A percentile compares a stretch with the other conserved stretches of the same genome.
These are phyloP conservation scores for Cryptocheilus praepositus DNA, from an alignment of 2,888 invertebrate species.

Conservation along the genomic window DNA sequence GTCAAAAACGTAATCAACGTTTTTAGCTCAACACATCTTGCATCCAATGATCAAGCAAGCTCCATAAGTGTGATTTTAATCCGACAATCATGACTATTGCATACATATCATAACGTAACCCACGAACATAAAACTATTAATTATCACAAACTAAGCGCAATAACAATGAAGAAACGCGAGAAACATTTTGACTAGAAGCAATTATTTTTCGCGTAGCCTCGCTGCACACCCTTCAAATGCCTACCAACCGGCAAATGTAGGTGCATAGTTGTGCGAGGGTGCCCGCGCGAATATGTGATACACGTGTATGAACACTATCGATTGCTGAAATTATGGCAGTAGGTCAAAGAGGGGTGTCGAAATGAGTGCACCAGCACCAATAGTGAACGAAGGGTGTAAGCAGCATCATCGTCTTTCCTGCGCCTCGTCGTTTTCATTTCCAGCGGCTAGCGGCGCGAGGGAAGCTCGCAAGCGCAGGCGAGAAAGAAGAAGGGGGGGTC, in stretches of 20 bases:
- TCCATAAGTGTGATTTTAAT: too few species aligned
- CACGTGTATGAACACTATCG: slow-evolving; percentile 63
- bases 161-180: too few species aligned
- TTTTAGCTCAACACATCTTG: too few species aligned
- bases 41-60: too few species aligned
- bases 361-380: slow-evolving; percentile 45
- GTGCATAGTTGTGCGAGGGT: slow-evolving; percentile 26
- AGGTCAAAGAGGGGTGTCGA: slow-evolving; percentile 53
- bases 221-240: slow-evolving; percentile 37
- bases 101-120: too few species aligned
- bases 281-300: slow-evolving; percentile 37
- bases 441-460: slow-evolving; percentile 17
- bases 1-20: too few species aligned
- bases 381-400: slow-evolving; percentile 35
- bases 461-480: slow-evolving; percentile 20
- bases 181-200: too few species aligned
- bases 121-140: too few species aligned
- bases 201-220: too few species aligned
- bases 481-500: slow-evolving; percentile 17
- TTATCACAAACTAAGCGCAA: too few species aligned
- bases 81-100: too few species aligned
- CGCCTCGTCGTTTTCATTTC: slow-evolving; percentile 36
- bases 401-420: slow-evolving; percentile 24
- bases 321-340: slow-evolving; percentile 72
- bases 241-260: slow-evolving; percentile 38